phyloP scores from a whole-genome alignment of 2,797 vertebrate species.

The Diceros bicornis region DNA sequence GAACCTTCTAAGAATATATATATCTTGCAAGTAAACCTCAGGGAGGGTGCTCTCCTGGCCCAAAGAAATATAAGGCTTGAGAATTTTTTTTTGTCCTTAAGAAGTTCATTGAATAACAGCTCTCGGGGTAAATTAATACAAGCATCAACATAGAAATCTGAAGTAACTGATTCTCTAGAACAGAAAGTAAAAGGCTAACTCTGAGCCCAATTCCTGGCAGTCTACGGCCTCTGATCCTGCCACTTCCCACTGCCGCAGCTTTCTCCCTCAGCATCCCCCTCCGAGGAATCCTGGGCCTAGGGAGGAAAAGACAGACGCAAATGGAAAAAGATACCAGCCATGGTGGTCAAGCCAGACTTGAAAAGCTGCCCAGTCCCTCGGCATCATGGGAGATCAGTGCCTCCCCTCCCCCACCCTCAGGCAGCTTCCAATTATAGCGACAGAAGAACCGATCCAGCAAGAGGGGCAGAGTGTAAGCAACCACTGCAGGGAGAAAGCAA shows the following conservation, averaged over 20 bases:
- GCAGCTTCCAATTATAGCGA: background rate
- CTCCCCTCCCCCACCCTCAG: background rate
- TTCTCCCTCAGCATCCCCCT: background rate
- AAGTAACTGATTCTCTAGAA: background rate
- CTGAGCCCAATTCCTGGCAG: background rate
- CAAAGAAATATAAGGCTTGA: background rate
- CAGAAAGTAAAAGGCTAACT: background rate
- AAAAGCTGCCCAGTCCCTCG: background rate
- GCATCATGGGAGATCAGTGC: background rate
- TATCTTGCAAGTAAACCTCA: background rate
- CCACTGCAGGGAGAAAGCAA: background rate
- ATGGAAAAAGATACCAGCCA: background rate
- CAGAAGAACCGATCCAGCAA: background rate
- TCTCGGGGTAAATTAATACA: background rate
- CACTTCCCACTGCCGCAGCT: fast-evolving
- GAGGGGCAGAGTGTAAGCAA: background rate
- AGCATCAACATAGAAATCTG: background rate
- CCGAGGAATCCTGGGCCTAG: background rate
- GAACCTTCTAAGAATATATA: background rate
- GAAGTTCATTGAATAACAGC: background rate
- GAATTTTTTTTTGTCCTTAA: background rate
- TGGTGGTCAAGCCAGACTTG: background rate
- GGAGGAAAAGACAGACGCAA: background rate
- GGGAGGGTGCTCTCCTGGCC: background rate
- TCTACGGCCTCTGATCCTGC: background rate